Conservation (phyloP, 2,797 vertebrate genomes). For the Allochrocebus solatus region DNA sequence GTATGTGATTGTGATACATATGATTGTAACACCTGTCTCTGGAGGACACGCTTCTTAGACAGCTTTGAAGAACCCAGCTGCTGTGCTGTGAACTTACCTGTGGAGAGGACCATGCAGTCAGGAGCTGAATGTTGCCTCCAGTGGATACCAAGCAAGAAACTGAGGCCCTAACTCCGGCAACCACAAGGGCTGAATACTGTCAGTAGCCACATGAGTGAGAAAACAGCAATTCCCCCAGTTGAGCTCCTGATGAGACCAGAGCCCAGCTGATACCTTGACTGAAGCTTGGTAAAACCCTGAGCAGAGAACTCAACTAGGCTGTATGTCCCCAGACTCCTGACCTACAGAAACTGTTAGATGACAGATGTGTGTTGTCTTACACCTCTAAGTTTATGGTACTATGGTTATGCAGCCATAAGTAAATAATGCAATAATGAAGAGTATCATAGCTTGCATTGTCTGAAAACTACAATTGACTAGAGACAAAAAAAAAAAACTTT, state of each 20-base stretch:
- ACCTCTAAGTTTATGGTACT: background rate
- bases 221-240: fast-evolving
- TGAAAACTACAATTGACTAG: background rate
- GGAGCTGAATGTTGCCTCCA: background rate
- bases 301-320: too few species aligned
- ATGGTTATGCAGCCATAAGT: fast-evolving
- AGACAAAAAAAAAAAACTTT: background rate
- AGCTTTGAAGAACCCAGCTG: background rate
- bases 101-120: too few species aligned
- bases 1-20: too few species aligned
- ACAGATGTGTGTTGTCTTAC: fast-evolving
- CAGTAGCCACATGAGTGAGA: too few species aligned
- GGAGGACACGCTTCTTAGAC: fast-evolving
- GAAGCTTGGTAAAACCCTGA: background rate
- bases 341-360: background rate
- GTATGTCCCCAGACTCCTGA: background rate
- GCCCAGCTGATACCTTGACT: background rate
- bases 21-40: background rate
- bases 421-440: background rate
- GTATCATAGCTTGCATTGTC: too few species aligned
- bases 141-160: background rate
- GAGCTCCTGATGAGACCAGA: background rate
- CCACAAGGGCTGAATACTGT: background rate
- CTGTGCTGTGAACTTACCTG: background rate
- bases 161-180: background rate